A percentile compares a stretch with the other conserved stretches of the same genome.
Evolutionary conservation across 2,113 vertebrate species (phyloP).

Genomic region (Rhodinocichla rosea): DNA sequence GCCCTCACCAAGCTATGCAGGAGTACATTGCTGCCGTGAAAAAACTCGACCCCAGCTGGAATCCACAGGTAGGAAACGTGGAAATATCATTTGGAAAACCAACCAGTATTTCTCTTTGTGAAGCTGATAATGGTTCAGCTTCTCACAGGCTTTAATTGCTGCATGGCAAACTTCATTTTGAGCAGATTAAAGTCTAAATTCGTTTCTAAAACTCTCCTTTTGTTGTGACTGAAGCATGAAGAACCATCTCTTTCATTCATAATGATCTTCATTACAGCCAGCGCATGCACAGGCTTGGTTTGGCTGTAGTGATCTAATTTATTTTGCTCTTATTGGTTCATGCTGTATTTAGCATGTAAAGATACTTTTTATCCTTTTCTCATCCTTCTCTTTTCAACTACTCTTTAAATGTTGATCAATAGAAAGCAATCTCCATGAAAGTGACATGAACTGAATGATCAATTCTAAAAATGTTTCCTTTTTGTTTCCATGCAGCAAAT

Average conservation of each 20-base stretch:
- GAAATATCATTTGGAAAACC: neutral
- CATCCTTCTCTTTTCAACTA: constrained; percentile 45
- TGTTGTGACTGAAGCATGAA: neutral
- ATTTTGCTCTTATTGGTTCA: constrained; percentile 47
- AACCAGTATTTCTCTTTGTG: neutral
- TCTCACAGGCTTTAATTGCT: constrained; percentile 5
- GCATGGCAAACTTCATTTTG: constrained; percentile 30
- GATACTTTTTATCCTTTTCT: constrained; percentile 53
- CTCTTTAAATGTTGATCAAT: constrained; percentile 63
- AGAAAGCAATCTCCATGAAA: constrained; percentile 64
- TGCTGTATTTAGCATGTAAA: constrained; percentile 55
- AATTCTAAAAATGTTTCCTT: constrained; percentile 66
- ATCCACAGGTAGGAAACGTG: constrained; percentile 79
- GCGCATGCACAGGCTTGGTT: neutral
- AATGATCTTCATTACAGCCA: constrained; percentile 1
- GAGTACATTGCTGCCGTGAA: constrained; percentile 90
- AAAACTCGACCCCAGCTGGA: constrained; percentile 87
- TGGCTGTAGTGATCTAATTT: constrained; percentile 45
- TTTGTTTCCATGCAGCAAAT: constrained; percentile 61
- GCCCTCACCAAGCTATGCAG: constrained; percentile 87
- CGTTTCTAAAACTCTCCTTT: neutral
- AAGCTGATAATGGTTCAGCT: neutral
- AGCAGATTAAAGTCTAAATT: neutral
- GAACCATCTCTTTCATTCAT: neutral
- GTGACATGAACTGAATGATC: constrained; percentile 59